Percentiles rank a stretch among this genome's conserved stretches.
These are phyloP conservation scores for Ptychodera flava DNA, from an alignment of 35 echinoderm and acorn worm species.

Conservation along the genomic window DNA sequence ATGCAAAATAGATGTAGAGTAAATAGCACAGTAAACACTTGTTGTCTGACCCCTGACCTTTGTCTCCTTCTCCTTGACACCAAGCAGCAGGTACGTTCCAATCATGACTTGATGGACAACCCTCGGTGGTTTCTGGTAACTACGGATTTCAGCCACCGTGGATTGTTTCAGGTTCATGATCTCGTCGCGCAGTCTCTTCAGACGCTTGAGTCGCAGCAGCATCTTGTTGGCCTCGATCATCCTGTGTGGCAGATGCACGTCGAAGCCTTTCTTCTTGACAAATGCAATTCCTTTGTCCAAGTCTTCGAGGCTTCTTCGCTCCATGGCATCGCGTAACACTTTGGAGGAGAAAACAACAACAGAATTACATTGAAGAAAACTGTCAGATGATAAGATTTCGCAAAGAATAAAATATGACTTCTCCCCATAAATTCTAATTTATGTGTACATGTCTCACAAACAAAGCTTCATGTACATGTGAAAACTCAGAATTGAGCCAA, in stretches of 20 bases:
- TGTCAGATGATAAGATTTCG: no score
- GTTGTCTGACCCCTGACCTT: no score
- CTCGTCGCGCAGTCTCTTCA: conserved; percentile 81
- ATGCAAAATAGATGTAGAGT: no score
- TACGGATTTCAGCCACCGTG: conserved; percentile 92
- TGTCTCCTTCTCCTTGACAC: conserved; percentile 75
- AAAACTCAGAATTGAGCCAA: no score
- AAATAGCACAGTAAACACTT: no score
- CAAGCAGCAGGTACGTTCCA: conserved; percentile 91
- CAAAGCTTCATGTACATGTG: no score
- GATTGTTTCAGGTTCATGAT: conserved; percentile 95
- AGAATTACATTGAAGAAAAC: no score
- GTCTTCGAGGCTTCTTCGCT: conserved; percentile 67
- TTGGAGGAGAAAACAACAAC: no score
- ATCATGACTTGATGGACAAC: conserved; percentile 91
- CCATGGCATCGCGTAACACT: conserved; percentile 54
- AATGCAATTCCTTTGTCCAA: conserved; percentile 79
- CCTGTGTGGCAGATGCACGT: conserved; percentile 78
- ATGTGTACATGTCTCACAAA: no score
- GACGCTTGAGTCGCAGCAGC: conserved; percentile 77
- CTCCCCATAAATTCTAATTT: no score
- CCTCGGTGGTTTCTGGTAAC: conserved; percentile 78
- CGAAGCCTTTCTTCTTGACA: conserved; percentile 94
- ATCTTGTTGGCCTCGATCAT: conserved; percentile 95
- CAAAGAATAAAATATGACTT: no score